Conservation (phyloP, 2,797 vertebrate species). For the Numenius phaeopus region DNA sequence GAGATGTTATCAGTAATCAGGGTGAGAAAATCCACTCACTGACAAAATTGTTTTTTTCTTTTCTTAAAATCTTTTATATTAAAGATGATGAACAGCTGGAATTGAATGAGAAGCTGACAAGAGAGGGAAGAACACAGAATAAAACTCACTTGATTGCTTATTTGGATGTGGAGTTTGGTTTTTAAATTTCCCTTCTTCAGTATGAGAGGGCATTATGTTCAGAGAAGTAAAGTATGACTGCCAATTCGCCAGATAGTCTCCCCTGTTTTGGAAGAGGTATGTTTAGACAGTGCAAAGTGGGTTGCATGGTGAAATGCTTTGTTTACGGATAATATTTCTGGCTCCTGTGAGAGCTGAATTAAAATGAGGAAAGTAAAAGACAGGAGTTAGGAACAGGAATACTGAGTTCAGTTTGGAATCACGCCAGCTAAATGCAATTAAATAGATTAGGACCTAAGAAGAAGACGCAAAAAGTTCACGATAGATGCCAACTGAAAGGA, state of each 20-base stretch:
- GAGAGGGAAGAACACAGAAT: background rate
- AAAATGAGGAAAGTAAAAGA: background rate
- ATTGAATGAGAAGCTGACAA: background rate
- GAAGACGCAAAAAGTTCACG: background rate
- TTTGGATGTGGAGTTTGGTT: background rate
- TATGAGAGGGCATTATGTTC: background rate
- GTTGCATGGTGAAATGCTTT: background rate
- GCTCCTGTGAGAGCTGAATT: background rate
- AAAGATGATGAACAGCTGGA: background rate
- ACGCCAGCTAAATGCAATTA: slow-evolving; percentile 42
- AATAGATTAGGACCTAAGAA: slow-evolving; percentile 10
- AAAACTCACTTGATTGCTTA: background rate
- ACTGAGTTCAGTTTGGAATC: slow-evolving; percentile 20
- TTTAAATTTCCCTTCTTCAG: background rate
- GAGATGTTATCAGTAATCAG: background rate
- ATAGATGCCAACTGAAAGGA: background rate
- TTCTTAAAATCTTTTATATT: background rate
- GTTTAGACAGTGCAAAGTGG: background rate
- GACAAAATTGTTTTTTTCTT: background rate
- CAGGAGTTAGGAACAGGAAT: background rate
- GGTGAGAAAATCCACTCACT: background rate
- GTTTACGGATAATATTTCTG: background rate
- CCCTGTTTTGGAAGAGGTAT: background rate
- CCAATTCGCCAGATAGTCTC: background rate
- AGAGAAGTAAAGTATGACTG: background rate